Evolutionary conservation across 37 sponge, comb jelly and placozoan genomes (phyloP), one percentile per base, ranked within the genome.

Genomic region (Halisarca cf. caerulea): DNA sequence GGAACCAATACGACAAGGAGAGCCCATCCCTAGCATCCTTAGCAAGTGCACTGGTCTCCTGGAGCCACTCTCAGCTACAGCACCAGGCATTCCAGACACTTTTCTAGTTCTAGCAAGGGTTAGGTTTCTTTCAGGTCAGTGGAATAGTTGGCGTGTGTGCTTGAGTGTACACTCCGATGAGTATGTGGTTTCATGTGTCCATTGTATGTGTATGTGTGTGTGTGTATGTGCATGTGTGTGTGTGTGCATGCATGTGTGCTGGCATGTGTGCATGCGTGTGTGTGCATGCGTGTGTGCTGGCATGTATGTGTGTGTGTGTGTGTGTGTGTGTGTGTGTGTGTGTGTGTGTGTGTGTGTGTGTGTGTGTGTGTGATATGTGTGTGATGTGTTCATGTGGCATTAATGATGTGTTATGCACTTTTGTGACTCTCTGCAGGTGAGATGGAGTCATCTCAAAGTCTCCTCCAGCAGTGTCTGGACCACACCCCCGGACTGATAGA

Each of bases 121-220:
- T 77, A 98, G 88, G 53, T 98, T 84, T 80, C 83, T 95, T 2
- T 88, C 92, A 30, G 98, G 98, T 93, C 23, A 83, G 86, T 79
- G 21, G 30, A 58, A 3, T 38, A 0, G 39, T 47, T 47, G 51
- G 69, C 2, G 35, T 17, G 1, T 68, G 69, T 27, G 7, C 2
- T 59, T 59, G 62, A n/a, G n/a, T n/a, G n/a, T n/a, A n/a, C n/a
- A 2, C 57, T 20, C 11, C 17, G 11, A 20, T 55, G 17, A 11
- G 17, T 55, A 55, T 55, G 57, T 55, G 17, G 17, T 20, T 55
- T 1, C 80, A 58, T 25, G 61, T 51, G 45, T 30, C 59, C 66
- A 59, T 30, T 24, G 11, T 23, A 44, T 43, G 38, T 27, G 37
- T 2, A 61, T 43, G 40, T 2, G 33, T 30, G 38, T 55, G 57